Conservation (phyloP, 2,113 vertebrate species). For the Saimiri boliviensis region DNA sequence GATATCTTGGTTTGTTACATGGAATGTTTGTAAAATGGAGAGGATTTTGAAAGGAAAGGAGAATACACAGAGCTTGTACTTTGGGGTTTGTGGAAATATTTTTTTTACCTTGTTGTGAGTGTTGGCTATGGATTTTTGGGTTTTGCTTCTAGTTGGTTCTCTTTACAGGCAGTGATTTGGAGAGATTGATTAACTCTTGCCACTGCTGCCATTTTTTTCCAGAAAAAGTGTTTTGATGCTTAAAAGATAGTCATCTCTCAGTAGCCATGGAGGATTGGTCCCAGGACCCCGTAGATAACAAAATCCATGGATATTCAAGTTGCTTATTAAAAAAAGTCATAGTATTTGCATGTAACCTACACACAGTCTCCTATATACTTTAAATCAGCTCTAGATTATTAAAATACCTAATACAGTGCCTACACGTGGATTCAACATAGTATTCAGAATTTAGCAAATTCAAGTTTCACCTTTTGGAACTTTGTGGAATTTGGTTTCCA, state of each 20-base stretch:
- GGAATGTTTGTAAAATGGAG: not conserved
- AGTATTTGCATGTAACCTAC: not conserved
- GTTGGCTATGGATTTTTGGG: not conserved
- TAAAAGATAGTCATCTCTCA: not conserved
- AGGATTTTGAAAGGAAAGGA: not conserved
- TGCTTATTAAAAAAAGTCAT: not conserved
- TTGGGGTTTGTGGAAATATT: not conserved
- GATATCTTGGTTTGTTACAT: not conserved
- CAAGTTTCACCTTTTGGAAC: not conserved
- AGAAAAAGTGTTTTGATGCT: constrained; percentile 11
- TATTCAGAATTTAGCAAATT: not conserved
- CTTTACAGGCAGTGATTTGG: not conserved
- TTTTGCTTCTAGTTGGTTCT: not conserved
- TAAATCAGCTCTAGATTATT: not conserved
- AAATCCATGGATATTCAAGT: not conserved
- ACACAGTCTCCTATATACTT: not conserved
- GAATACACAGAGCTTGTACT: not conserved
- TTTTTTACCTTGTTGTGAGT: not conserved
- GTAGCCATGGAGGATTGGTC: not conserved
- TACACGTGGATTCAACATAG: not conserved
- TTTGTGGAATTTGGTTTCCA: not conserved
- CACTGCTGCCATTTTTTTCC: not conserved
- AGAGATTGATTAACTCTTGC: not conserved
- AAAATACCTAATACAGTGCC: not conserved
- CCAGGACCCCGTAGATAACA: not conserved